A percentile compares a stretch with the other conserved stretches of the same genome.
Evolutionary conservation across 2,888 invertebrate genomes (phyloP).

Genomic region (Euproctis similis): DNA sequence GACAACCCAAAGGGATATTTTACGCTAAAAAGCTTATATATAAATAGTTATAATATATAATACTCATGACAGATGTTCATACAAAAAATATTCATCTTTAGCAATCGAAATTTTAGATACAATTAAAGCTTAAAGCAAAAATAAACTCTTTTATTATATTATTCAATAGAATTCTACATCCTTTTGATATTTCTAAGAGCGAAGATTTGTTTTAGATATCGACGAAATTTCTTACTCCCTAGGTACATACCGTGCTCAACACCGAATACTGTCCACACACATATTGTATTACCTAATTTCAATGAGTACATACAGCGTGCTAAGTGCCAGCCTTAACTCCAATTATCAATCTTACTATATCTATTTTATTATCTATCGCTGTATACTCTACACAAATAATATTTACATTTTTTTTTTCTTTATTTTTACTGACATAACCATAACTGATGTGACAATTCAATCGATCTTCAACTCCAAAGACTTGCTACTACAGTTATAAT

Average conservation of each 20-base stretch:
- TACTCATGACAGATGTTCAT: constrained; percentile 54
- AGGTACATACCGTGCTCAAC: constrained; percentile 67
- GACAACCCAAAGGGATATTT: constrained; percentile 23
- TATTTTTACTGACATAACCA: too few species aligned
- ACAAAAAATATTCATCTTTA: constrained; percentile 68
- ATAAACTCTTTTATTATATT: constrained; percentile 65
- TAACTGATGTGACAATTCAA: too few species aligned
- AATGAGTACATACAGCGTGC: constrained; percentile 22
- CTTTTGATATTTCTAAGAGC: constrained; percentile 35
- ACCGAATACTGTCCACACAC: constrained; percentile 36
- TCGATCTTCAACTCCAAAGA: too few species aligned
- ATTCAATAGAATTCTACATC: constrained; percentile 46
- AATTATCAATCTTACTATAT: constrained; percentile 24
- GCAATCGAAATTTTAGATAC: constrained; percentile 60
- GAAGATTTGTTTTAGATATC: constrained; percentile 30
- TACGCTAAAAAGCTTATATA: constrained; percentile 47
- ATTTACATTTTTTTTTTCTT: too few species aligned
- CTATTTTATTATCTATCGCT: too few species aligned
- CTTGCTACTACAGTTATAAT: constrained; percentile 15
- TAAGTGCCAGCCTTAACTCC: constrained; percentile 17
- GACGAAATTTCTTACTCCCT: constrained; percentile 36
- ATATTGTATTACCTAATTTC: too few species aligned
- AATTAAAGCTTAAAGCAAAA: constrained; percentile 74
- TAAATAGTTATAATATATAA: too few species aligned
- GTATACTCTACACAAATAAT: too few species aligned